Evolutionary conservation across 2,797 vertebrate genomes (phyloP).

Genomic region (Chaetophractus vellerosus): DNA sequence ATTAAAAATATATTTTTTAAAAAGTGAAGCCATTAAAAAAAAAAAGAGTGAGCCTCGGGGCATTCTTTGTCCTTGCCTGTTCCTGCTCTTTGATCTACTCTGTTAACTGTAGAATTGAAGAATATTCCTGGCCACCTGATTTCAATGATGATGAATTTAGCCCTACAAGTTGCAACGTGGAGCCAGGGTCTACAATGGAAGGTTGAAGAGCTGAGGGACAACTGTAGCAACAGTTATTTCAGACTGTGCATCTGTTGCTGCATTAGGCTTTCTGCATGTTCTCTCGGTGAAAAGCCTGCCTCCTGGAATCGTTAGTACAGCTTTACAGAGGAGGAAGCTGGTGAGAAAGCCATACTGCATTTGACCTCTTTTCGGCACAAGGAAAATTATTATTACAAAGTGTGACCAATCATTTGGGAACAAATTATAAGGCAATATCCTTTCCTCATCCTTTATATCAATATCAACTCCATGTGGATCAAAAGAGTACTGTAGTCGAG

Average conservation of each 20-base stretch:
- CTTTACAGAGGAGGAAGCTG: not conserved
- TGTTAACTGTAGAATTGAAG: no score
- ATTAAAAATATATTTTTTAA: no score
- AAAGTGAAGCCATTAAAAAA: no score
- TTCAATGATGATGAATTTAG: not conserved
- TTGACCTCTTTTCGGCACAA: not conserved
- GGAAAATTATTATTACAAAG: not conserved
- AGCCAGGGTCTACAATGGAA: not conserved
- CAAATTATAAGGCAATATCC: not conserved
- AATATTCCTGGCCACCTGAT: no score
- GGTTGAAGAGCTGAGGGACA: not conserved
- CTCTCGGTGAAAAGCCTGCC: not conserved
- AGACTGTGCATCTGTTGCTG: not conserved
- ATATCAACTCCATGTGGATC: not conserved
- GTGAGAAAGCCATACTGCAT: not conserved
- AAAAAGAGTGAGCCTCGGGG: no score
- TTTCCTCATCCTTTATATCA: not conserved
- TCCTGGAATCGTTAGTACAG: no score
- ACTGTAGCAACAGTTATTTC: accelerated
- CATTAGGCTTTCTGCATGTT: not conserved
- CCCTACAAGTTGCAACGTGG: no score
- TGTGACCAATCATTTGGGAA: not conserved
- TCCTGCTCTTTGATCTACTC: no score
- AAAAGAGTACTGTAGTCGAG: not conserved
- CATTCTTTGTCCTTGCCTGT: not conserved